phyloP scores from a whole-genome alignment of 2,888 invertebrate species.

The Microctonus brassicae region DNA sequence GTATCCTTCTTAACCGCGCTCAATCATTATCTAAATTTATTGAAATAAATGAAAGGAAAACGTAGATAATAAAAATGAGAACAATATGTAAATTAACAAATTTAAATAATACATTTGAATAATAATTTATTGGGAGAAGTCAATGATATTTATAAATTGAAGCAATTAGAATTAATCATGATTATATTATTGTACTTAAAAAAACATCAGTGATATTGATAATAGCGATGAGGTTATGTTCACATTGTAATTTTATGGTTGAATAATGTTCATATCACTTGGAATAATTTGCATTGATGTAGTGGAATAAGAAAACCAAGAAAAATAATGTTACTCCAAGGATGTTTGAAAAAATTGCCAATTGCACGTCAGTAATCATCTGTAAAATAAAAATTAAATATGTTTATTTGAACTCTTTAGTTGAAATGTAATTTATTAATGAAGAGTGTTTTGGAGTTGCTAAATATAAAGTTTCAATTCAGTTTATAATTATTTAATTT shows the following conservation, averaged over 20 bases:
- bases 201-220: not conserved
- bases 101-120: not conserved
- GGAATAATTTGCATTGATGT: constrained; percentile 88
- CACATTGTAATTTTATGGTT: not conserved
- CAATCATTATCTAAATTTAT: not conserved
- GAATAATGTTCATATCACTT: constrained; percentile 69
- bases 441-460: too few relatives aligned
- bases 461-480: not conserved
- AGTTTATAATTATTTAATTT: not conserved
- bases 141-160: not conserved
- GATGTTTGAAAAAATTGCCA: constrained; percentile 96
- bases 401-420: too few relatives aligned
- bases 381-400: constrained; percentile 44
- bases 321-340: constrained; percentile 92
- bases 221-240: constrained; percentile 7
- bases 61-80: not conserved
- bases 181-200: not conserved
- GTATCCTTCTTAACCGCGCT: not conserved
- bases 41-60: not conserved
- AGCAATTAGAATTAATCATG: not conserved
- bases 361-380: constrained; percentile 97
- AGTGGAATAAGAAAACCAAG: constrained; percentile 96
- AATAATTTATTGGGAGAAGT: too few relatives aligned
- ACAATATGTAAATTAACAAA: not conserved
- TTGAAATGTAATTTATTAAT: too few relatives aligned